Evolutionary conservation across 2,113 vertebrate species (phyloP), one percentile per base, ranked within the genome.

Genomic region (Sinocyclocheilus anshuiensis): DNA sequence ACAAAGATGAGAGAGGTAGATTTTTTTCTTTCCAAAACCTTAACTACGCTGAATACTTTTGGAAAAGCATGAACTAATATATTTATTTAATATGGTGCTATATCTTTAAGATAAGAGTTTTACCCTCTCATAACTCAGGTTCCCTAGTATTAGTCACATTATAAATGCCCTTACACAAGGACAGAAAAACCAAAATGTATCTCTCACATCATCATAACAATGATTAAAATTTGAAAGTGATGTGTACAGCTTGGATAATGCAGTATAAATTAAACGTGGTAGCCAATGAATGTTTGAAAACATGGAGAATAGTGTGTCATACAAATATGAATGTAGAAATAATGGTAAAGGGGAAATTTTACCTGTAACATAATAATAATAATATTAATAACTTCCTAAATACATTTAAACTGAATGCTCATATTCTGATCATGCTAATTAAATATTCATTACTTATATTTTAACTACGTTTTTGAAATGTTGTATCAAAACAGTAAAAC

Each of bases 71-170:
- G 93, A 91, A 77, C 86, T 53, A 18, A 84, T 90, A 88, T 67
- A 6, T 91, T 90, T 86, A 87, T 92, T 91, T 90, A 88, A 92
- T 89, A 92, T 92, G 95, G 94, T 95, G 95, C 94, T 95, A 94
- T 90, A 87, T 78, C 24, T 85, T 85, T 83, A 89, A 86, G 22
- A 63, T 53, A 20, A 55, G 63, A 45, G 63, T 57, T 87, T 78
- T 75, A 80, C 67, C 55, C 29, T 84, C 50, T 80, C 9, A 75
- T 39, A 80, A 57, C n/a, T 82, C 74, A 75, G 53, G 83, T 82
- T 82, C 63, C 63, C 59, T 72, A 55, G 6, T 71, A 48, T 75
- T 15, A 11, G 22, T 50, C 42, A 13, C 74, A 26, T 20, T 65
- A 45, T 42, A 48, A 65, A 65, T 29, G 20, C 39, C 9, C n/a